Evolutionary conservation across 1,140 invertebrate species (phyloP).

Genomic region (Scaptomyza pallida): DNA sequence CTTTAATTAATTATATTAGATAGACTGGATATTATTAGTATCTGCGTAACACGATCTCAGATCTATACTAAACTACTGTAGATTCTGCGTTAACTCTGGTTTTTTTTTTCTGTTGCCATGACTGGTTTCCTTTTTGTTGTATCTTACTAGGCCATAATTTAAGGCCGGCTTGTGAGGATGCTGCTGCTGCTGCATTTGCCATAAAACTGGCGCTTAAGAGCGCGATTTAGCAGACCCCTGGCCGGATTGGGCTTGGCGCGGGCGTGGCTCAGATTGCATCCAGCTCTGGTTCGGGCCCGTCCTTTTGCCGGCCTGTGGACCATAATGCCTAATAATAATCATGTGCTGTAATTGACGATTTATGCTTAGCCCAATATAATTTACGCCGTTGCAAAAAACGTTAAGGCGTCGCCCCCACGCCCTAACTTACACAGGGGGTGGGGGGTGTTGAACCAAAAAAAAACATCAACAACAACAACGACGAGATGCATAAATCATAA

Average conservation of each 20-base stretch:
- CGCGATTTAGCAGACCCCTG: constrained; percentile 62
- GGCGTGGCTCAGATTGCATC: constrained; percentile 54
- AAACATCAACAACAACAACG: constrained; percentile 17
- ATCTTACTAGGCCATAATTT: constrained; percentile 59
- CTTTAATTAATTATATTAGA: constrained; percentile 72
- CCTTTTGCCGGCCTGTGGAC: constrained; percentile 36
- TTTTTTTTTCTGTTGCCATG: background rate
- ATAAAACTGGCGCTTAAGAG: constrained; percentile 77
- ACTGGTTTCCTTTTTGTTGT: background rate
- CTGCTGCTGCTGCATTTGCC: constrained; percentile 31
- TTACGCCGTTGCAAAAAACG: constrained; percentile 77
- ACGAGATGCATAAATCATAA: constrained; percentile 73
- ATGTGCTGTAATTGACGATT: constrained; percentile 81
- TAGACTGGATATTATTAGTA: constrained; percentile 24
- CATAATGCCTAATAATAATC: constrained; percentile 80
- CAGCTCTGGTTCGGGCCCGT: constrained; percentile 15
- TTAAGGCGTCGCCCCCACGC: constrained; percentile 58
- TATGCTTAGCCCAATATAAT: constrained; percentile 81
- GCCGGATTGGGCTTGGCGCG: constrained; percentile 76
- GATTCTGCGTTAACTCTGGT: background rate
- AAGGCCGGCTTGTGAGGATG: constrained; percentile 38
- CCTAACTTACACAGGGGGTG: background rate
- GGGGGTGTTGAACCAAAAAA: constrained; percentile 13
- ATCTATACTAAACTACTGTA: constrained; percentile 13
- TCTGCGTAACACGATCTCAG: constrained; percentile 58